Base-by-base conservation (phyloP, 1,140 invertebrate species). In the Cherax destructor region DNA sequence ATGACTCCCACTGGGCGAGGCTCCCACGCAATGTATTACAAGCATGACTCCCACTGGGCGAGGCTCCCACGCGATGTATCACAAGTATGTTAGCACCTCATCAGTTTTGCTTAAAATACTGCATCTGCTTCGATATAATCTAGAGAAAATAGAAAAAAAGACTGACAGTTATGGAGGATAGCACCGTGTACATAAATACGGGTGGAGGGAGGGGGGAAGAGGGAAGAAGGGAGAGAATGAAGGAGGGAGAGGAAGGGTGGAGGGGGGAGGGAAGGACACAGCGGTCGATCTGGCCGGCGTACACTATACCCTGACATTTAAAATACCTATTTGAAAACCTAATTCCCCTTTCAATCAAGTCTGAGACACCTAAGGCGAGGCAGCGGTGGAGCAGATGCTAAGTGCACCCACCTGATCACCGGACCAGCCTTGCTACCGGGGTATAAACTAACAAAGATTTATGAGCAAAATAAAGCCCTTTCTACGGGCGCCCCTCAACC, bases 261-360 rank as follows among this genome's bases (percentile, higher is more conserved):
- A 21, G 24, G 41, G 21, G 10, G 18, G 69, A 72, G 4, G 30
- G 61, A 72, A 13, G 11, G 52, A 56, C 52, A 56, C 6, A 13
- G 61, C 50, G 79, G 79, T 81, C 79, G 79, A n/a, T 52, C n/a
- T 30, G 16, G 18, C n/a, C 24, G 50, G 79, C n/a, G 24, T 30
- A 30, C 69, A 74, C 69, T 74, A 9, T 74, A 74, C 69, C 69
- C 69, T n/a, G 69, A 74, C 69, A 74, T 21, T 74, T 74, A 86
- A 74, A 56, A 86, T 86, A 76, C 50, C 65, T 86, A 76, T 76
- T 86, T 56, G 50, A 86, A 76, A 76, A 86, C 84, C 84, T 72
- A 86, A 86, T 81, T 87, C 85, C 74, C 76, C 74, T 86, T 87
- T 78, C 85, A 87, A 74, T 83, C 87, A 76, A 83, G 52, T 49